Conservation (phyloP, 2,797 vertebrate species). For the Chelon labrosus region DNA sequence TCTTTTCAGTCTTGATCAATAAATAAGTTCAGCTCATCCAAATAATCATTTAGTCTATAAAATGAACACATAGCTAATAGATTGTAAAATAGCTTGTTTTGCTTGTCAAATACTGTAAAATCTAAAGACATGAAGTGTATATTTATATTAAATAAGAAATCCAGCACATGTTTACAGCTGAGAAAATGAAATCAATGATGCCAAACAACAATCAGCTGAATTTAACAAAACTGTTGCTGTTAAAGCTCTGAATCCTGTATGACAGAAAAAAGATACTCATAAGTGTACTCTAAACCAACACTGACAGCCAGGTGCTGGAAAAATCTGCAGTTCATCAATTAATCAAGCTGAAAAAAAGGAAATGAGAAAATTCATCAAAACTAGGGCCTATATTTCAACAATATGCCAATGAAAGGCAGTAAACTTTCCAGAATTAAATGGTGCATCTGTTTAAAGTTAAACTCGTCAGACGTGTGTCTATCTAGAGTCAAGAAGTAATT, state of each 20-base stretch:
- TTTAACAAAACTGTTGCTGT: not conserved
- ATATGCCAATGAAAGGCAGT: not conserved
- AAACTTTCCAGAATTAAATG: slow-evolving; percentile 23
- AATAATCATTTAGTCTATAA: too few relatives aligned
- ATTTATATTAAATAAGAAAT: not conserved
- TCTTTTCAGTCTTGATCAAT: too few relatives aligned
- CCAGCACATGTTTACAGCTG: not conserved
- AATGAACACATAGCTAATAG: too few relatives aligned
- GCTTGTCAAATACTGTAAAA: not conserved
- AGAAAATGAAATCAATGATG: not conserved
- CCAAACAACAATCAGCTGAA: not conserved
- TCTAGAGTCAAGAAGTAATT: slow-evolving; percentile 44
- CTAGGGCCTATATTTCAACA: not conserved
- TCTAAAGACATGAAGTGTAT: not conserved
- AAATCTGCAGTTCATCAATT: not conserved
- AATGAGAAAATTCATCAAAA: not conserved
- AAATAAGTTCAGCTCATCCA: too few relatives aligned
- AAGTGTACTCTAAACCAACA: not conserved
- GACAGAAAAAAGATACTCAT: not conserved
- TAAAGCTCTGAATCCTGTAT: too few relatives aligned
- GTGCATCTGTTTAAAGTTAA: slow-evolving; percentile 8
- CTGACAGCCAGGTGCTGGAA: not conserved
- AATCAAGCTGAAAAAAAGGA: not conserved
- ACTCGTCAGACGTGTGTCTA: slow-evolving; percentile 23
- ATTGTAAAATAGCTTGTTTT: not conserved